Base-by-base conservation (phyloP, 2,888 invertebrate species). In the Lepas anatifera region DNA sequence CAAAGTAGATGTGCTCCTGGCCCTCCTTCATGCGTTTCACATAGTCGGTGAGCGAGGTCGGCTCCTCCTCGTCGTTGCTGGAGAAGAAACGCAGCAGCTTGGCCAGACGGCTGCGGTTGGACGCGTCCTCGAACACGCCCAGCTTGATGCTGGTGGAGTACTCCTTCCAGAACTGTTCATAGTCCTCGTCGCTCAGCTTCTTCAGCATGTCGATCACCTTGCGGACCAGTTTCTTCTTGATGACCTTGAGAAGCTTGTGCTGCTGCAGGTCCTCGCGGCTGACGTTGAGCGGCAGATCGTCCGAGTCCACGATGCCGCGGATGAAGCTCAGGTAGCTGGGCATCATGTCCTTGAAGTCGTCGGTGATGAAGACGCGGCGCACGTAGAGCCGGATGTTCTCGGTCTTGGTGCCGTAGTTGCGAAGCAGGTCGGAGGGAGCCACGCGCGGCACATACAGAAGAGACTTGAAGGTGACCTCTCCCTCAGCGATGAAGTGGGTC, bases 321-420 rank as follows among this genome's bases (percentile, higher is more conserved):
- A 99, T 87, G 81, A 99, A 99, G 75, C 87, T 89, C 76, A 99
- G 84, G 81, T 97, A 99, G 80, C 92, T 95, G 74, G 99, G 98
- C 90, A 99, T 93, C 89, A 99, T 94, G 79, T 99, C 98, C 80
- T 73, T 94, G 85, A 99, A 98, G 83, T 99, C 95, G 81, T 99
- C 98, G 13, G 98, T 98, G 82, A 99, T 99, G 83, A 99, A 99
- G 25, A 99, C 99, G 73, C 99, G 86, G 72, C 98, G 87, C 70
- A 99, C 99, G 81, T 94, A 99, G 73, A 99, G 85, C 84, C 97
- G 97, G 78, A 97, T 96, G 81, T 93, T 89, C 80, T 97, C 96
- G 7, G 89, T 88, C 79, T 91, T 91, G 75, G 94, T 91, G 76
- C 97, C 98, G 80, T 98, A 98, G 78, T 88, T 88, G 82, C 95